Evolutionary conservation across 2,113 vertebrate species (phyloP), one percentile per base, ranked within the genome.

Genomic region (Onychostoma macrolepis): DNA sequence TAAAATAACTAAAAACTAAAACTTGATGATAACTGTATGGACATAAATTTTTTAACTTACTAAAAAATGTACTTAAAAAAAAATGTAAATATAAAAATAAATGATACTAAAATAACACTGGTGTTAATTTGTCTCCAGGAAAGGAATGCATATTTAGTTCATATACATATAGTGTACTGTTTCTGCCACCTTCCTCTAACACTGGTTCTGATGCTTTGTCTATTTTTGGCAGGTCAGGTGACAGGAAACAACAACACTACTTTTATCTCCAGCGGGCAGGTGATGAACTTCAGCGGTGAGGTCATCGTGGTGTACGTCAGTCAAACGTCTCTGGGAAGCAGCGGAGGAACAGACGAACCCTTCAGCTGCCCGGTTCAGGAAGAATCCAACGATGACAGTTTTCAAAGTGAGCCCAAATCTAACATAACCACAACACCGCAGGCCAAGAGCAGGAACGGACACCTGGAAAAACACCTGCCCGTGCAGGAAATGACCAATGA

Each of bases 221-320:
- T 33, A 41, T 82, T 86, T 43, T 81, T 61, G 85, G 56, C 90
- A 99, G 98, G 97, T 92, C 97, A 96, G 89, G 97, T 99, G 94
- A 97, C 97, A 36, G 98, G 97, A 89, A 98, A 97, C 94, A 94
- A 97, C 92, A 99, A 98, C 95, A 98, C 97, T 91, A 99, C 98
- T 81, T 99, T 99, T 90, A 98, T 99, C 91, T 99, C 98, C 92
- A 98, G 96, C n/a, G 97, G 98, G 83, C 97, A 99, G 94, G 97
- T 99, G 92, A 99, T 99, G 98, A 99, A 99, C 94, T 98, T 99
- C 94, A 98, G 96, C 85, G 97, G 97, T 0, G 98, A 99, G 43
- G 96, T 99, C 92, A 97, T 99, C 43, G 96, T 99, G 43, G 97
- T 99, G 84, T 98, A 98, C 28, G 96, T 99, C 90, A 97, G 97